Evolutionary conservation across 1,140 invertebrate species (phyloP), one percentile per base, ranked within the genome.

Genomic region (Bombus superbus): DNA sequence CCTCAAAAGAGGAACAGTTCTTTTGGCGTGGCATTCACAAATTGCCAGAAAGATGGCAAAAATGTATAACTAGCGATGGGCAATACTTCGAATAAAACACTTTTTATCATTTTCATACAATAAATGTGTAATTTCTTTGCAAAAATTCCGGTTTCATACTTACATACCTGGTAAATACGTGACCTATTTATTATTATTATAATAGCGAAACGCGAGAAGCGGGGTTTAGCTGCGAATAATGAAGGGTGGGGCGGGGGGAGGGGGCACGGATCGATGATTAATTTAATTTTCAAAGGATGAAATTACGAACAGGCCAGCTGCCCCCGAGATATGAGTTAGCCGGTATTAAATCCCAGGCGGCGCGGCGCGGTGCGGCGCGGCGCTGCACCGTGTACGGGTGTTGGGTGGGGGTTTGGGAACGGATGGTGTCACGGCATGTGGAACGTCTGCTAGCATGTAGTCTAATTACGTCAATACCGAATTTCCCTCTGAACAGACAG

Each of bases 221-320:
- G 8, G 2, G 74, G 53, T 4, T 1, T n/a, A 76, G 2, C 35
- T 18, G 47, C 22, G 40, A 78, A 47, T 72, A 71, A 66, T 57
- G 13, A 32, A 32, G 32, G 32, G 32, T 32, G 32, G 32, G 32
- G 32, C 32, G 32, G 32, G 32, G 32, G 32, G 25, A 93, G 96
- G n/a, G 96, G 97, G 87, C 96, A 97, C 94, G 95, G 98, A 69
- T 83, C 47, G 80, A 83, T 87, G 69, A 83, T 84, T 78, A 87
- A 87, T 79, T 88, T 88, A 87, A 88, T 88, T 87, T 86, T n/a
- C 76, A 86, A 86, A 86, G 75, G 79, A 88, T 88, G 81, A 83
- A 88, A 88, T 88, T 88, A 77, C 59, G 71, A 64, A 74, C 66
- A 73, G 83, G 40, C 86, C 66, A 64, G 57, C 53, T 69, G 72